Evolutionary conservation across 1,140 invertebrate species (phyloP), one percentile per base, ranked within the genome.

Genomic region (Sitophilus oryzae): DNA sequence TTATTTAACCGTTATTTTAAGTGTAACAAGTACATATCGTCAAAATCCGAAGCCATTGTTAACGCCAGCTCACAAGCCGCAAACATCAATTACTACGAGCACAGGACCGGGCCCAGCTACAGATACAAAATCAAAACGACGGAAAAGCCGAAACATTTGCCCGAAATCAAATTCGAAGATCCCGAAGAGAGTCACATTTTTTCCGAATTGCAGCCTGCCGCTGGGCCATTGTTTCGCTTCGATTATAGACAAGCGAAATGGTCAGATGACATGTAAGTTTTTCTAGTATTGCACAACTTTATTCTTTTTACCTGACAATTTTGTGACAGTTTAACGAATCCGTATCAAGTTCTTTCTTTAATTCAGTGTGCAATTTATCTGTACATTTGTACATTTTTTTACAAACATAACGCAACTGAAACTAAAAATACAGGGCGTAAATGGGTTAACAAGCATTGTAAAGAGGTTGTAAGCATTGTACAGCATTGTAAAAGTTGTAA

Each of bases 1-100:
- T 41, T 3, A 9, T 16, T 30, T 23, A 34, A 19, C 18, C 8
- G 8, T 41, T 11, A 15, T 49, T 50, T 43, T 37, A 11, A 56
- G 53, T 56, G 46, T 20, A 49, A 56, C 25, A 42, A 45, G 16
- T 44, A 35, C 5, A 21, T 56, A 11, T 56, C 53, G 22, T 49
- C 34, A 11, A 43, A 21, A 15, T 18, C 43, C 2, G 53, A 44
- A 21, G 34, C 16, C 1, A 19, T 25, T 11, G 2, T 42, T 8
- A 55, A 35, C 47, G 5, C 34, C 15, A 55, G 37, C 14, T 0
- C 43, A 19, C 38, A 38, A 25, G 15, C 25, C 41, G 22, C 45
- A 4, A 16, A 14, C 20, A 3, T 9, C 37, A 41, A 16, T 38
- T 23, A 9, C 21, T 8, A 46, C 16, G 14, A 42, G 6, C 5